A percentile compares a stretch with the other conserved stretches of the same genome.
Evolutionary conservation across 2,797 vertebrate species (phyloP).

Genomic region (Epinephelus coioides): DNA sequence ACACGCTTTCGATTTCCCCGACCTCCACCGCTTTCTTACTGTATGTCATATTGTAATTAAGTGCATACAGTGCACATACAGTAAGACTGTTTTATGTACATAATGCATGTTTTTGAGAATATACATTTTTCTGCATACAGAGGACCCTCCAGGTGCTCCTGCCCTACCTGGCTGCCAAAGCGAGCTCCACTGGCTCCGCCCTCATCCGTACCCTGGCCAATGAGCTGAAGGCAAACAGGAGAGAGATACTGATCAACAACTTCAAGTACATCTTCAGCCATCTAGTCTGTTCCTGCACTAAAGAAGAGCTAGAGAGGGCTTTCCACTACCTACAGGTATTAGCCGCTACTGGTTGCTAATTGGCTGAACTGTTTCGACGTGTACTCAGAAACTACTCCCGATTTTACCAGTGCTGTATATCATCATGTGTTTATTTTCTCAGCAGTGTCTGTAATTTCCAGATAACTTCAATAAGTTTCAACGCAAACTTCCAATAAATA

Average conservation of each 20-base stretch:
- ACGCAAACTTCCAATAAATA: too few relatives aligned
- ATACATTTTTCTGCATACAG: conserved; percentile 69
- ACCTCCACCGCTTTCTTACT: conserved; percentile 96
- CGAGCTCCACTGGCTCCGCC: conserved; percentile 92
- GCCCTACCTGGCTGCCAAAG: conserved; percentile 97
- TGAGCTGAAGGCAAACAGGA: conserved; percentile 94
- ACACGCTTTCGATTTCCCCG: conserved; percentile 97
- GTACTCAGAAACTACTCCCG: too few relatives aligned
- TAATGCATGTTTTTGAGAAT: neutral
- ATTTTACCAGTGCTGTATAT: too few relatives aligned
- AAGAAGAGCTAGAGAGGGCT: conserved; percentile 94
- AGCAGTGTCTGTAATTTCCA: too few relatives aligned
- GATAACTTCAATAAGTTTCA: too few relatives aligned
- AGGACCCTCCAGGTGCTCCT: conserved; percentile 95
- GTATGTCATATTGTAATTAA: conserved; percentile 74
- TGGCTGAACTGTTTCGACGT: too few relatives aligned
- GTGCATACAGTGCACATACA: neutral
- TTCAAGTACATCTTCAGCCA: conserved; percentile 99
- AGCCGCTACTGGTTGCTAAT: too few relatives aligned
- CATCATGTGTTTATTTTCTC: too few relatives aligned
- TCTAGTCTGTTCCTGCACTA: conserved; percentile 97
- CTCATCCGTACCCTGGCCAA: conserved; percentile 96
- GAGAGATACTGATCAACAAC: conserved; percentile 98
- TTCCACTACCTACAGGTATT: conserved; percentile 97
- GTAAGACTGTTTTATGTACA: neutral